phyloP scores from a whole-genome alignment of 1,140 invertebrate species.

The Paraescarpia echinospica region DNA sequence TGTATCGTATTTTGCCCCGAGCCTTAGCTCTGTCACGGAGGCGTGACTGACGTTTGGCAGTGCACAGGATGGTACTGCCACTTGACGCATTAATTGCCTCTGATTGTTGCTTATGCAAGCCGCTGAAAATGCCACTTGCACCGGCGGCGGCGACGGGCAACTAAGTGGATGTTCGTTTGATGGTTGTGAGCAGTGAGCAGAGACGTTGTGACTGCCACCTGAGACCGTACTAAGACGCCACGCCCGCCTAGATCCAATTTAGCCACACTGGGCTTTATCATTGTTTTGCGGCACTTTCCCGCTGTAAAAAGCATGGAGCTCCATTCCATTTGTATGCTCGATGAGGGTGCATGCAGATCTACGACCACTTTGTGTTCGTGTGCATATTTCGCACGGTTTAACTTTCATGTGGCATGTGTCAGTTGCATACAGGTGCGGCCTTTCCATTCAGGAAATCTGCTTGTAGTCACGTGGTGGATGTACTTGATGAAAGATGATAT shows the following conservation, averaged over 20 bases:
- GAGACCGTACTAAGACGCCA: not conserved
- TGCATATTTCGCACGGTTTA: not conserved
- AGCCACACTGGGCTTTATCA: not conserved
- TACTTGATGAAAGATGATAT: not conserved
- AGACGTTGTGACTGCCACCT: not conserved
- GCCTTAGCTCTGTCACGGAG: not conserved
- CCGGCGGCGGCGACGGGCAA: not conserved
- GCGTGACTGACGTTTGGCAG: not conserved
- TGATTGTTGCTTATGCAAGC: not conserved
- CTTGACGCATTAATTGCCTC: not conserved
- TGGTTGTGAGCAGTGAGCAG: not conserved
- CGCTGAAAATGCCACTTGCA: not conserved
- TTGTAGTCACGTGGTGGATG: not conserved
- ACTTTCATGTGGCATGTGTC: not conserved
- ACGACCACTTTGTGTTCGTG: not conserved
- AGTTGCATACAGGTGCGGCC: not conserved
- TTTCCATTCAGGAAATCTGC: not conserved
- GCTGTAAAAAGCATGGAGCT: not conserved
- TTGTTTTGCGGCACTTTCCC: not conserved
- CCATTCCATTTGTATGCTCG: not conserved
- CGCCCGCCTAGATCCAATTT: not conserved
- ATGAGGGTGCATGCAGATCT: not conserved
- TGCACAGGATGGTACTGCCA: not conserved
- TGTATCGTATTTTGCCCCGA: not conserved
- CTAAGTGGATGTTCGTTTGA: conserved; percentile 5